These are phyloP conservation scores for Drosophila siamana DNA, from an alignment of 2,888 invertebrate genomes.

Conservation along the genomic window DNA sequence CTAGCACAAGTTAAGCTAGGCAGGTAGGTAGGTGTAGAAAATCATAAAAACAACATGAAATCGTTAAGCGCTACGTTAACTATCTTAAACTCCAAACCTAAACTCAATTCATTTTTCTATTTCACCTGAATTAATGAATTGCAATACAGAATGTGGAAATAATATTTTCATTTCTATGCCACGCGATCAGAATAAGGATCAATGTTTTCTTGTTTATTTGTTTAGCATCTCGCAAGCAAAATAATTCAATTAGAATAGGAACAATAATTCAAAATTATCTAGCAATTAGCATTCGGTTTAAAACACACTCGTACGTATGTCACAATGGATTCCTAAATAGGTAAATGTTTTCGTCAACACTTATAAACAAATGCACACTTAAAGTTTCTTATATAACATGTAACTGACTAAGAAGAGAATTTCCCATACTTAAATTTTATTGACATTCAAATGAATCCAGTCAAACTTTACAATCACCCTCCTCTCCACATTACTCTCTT, in stretches of 20 bases:
- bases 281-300: conserved; percentile 12
- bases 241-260: conserved; percentile 27
- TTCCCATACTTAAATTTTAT: conserved; percentile 11
- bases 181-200: neutral
- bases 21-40: conserved; percentile 11
- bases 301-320: conserved; percentile 1
- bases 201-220: conserved; percentile 15
- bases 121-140: neutral
- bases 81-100: neutral
- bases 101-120: neutral
- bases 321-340: neutral
- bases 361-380: conserved; percentile 8
- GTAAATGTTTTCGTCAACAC: conserved; percentile 44
- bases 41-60: conserved; percentile 24
- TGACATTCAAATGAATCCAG: neutral
- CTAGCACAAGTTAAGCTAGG: neutral
- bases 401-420: neutral
- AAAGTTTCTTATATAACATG: conserved; percentile 1
- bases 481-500: too few species aligned
- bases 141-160: neutral
- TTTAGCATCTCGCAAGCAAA: conserved; percentile 8
- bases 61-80: conserved; percentile 22
- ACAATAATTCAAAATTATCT: conserved; percentile 11
- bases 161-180: neutral
- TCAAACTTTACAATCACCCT: neutral